A percentile compares a stretch with the other conserved stretches of the same genome.
Conservation (phyloP, 2,797 vertebrate genomes). For the Naso thynnoides region DNA sequence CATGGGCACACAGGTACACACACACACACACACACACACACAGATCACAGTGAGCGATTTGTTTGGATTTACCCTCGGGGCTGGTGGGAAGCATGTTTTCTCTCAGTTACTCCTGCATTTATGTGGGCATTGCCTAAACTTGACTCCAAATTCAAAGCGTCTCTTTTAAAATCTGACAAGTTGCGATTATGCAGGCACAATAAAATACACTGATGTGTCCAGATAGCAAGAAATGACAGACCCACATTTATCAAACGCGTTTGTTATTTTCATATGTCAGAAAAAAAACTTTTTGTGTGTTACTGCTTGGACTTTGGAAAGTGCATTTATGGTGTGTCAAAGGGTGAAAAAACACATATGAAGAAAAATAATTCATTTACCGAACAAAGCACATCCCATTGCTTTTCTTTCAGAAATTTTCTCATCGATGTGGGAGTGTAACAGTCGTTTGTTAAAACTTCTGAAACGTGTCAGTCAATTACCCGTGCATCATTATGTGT, state of each 20-base stretch:
- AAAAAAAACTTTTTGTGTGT: not conserved
- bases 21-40: not conserved
- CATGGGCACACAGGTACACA: not conserved
- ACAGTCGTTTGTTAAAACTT: not conserved
- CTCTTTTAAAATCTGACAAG: not conserved
- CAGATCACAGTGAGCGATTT: not conserved
- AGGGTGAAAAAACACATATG: not conserved
- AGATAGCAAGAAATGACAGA: not conserved
- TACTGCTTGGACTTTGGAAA: not conserved
- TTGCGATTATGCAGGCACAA: too few relatives aligned
- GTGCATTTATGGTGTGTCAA: not conserved
- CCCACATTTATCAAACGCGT: not conserved
- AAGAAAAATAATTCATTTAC: not conserved
- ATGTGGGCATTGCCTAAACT: not conserved
- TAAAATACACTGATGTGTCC: not conserved
- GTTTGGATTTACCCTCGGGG: not conserved
- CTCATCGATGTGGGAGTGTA: not conserved
- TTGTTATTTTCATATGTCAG: not conserved
- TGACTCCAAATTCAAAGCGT: not conserved
- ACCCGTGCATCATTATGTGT: too few relatives aligned
- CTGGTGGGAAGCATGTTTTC: not conserved
- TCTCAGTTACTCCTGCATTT: not conserved
- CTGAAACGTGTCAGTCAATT: not conserved
- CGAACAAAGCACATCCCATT: not conserved
- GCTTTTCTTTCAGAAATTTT: not conserved